phyloP scores from a whole-genome alignment of 2,113 vertebrate genomes.

The Loxodonta africana region DNA sequence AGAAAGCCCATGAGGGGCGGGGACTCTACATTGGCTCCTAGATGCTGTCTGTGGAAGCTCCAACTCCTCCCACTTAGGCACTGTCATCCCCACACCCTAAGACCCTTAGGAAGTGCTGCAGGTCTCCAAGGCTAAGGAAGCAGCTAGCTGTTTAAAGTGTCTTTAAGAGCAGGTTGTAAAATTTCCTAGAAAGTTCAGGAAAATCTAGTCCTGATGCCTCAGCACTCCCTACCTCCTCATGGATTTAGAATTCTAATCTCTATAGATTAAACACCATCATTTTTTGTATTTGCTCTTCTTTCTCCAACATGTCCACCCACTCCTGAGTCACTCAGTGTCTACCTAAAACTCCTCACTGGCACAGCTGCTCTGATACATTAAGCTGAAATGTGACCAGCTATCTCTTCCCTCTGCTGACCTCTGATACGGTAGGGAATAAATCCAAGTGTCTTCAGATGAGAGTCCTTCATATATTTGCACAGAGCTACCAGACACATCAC shows the following conservation, averaged over 20 bases:
- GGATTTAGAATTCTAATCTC: neutral
- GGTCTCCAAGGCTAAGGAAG: neutral
- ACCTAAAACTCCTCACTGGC: neutral
- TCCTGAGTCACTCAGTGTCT: neutral
- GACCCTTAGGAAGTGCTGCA: neutral
- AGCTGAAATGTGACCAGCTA: neutral
- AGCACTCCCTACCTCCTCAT: neutral
- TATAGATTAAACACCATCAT: neutral
- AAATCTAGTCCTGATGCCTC: neutral
- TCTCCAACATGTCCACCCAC: neutral
- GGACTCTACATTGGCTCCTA: neutral
- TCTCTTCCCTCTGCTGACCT: neutral
- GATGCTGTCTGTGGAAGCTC: neutral
- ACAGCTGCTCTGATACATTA: neutral
- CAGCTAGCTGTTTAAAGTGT: neutral
- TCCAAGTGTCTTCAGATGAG: neutral
- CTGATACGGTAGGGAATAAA: neutral
- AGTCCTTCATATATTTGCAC: conserved; percentile 25
- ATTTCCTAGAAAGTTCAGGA: neutral
- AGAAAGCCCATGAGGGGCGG: neutral
- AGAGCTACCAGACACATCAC: neutral
- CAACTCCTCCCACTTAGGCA: neutral
- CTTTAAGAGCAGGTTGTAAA: neutral
- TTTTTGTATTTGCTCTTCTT: neutral
- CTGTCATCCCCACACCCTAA: neutral